Base-by-base conservation (phyloP, 2,888 invertebrate genomes). In the Acanthosepion lycidas region DNA sequence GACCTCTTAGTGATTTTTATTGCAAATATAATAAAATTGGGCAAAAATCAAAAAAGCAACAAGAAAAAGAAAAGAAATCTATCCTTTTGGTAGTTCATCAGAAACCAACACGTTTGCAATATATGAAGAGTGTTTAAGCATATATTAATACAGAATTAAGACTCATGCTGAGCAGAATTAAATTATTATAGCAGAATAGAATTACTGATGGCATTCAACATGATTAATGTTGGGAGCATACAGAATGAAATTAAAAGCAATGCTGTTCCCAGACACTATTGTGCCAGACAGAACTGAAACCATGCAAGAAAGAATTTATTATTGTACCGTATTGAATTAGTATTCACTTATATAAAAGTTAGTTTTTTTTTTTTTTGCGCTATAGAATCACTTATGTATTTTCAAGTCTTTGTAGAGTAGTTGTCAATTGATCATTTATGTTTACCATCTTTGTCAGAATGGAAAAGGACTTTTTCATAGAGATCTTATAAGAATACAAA, bases 11-110 rank as follows among this genome's bases (percentile, higher is more conserved):
- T 78, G 78, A n/a, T 78, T 78, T 78, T 78, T 78, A 78, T 78
- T 78, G n/a, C 78, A 78, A 78, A 78, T 78, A 78, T 78, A 78
- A 78, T n/a, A 78, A 78, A 78, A n/a, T n/a, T 78, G 78, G 78
- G 78, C 15, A 78, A 15, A n/a, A n/a, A 78, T 0, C n/a, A 78
- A 78, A 78, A 33, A 9, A n/a, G 33, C 6, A n/a, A 15, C n/a
- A 6, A 78, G 5, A 78, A 78, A 15, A n/a, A 78, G n/a, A 12
- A n/a, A 78, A 12, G 2, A 78, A 78, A n/a, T 78, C 12, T 78
- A 78, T 78, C 78, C 78, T 4, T n/a, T 78, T 78, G 78, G 78
- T 78, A 78, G n/a, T 78, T 78, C 78, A 15, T 78, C 78, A 78
- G 78, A 78, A 78, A 78, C n/a, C 78, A 78, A 78, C 78, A 78